These are phyloP conservation scores for Dreissena rostriformis DNA, from an alignment of 1,140 invertebrate species.

Conservation along the genomic window DNA sequence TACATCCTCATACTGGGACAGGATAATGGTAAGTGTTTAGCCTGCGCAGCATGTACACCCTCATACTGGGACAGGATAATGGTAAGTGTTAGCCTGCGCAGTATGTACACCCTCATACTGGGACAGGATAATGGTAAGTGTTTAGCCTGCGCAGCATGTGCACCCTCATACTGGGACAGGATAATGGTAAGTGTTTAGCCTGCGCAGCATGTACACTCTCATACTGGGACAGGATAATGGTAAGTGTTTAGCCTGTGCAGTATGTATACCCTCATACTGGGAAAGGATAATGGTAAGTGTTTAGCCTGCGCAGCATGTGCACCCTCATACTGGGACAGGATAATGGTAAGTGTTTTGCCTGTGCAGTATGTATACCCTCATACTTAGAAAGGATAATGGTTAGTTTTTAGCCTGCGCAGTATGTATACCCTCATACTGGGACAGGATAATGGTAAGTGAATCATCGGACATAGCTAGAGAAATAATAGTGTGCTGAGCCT, in stretches of 20 bases:
- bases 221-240: not conserved
- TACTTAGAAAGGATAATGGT: not conserved
- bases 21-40: slow-evolving; percentile 90
- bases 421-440: slow-evolving; percentile 99
- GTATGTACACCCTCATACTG: not conserved
- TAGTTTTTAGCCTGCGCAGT: slow-evolving; percentile 97
- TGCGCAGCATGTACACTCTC: not conserved
- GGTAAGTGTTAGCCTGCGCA: slow-evolving; percentile 82
- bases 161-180: not conserved
- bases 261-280: slow-evolving; percentile 98
- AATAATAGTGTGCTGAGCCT: too few species aligned
- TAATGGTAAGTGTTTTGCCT: not conserved
- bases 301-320: not conserved
- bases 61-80: slow-evolving; percentile 99
- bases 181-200: not conserved
- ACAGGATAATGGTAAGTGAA: slow-evolving; percentile 86
- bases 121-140: not conserved
- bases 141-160: not conserved
- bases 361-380: not conserved
- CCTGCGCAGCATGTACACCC: slow-evolving; percentile 97
- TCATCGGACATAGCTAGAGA: too few species aligned
- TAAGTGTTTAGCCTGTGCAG: slow-evolving; percentile 97
- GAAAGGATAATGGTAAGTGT: slow-evolving; percentile 93
- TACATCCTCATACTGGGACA: not conserved
- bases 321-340: not conserved